Base-by-base conservation (phyloP, 2,797 vertebrate genomes). In the Anableps anableps region DNA sequence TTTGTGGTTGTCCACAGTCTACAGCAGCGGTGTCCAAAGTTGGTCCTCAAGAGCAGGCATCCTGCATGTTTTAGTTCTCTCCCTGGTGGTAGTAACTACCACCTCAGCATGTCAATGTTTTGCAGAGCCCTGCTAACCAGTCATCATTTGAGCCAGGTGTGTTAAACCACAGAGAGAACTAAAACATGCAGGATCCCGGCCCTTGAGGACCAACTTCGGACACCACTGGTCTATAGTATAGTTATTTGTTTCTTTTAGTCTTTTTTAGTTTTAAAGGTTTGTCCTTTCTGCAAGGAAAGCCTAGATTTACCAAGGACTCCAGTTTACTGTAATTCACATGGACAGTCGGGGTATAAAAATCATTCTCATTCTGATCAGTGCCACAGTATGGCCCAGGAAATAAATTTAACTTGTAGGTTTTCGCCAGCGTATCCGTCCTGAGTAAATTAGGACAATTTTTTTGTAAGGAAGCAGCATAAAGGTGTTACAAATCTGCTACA, bases 401-500 rank as follows among this genome's bases (percentile, higher is more conserved):
- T 68, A 3, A 64, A 77, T 75, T 72, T 21, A 64, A 64, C 31
- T 36, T 43, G 10, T 43, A 70, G 64, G 7, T n/a, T 43, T 64
- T n/a, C 5, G 13, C 23, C 23, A n/a, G 5, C 13, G 41, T 70
- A 70, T 43, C 38, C 11, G 2, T 43, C 38, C 23, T 43, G 38
- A 70, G 23, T n/a, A 81, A 80, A 87, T 34, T 64, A 21, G 38
- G 78, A 19, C 64, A 78, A 36, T 82, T 82, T 86, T 62, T 73
- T 83, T 68, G 74, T 14, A 68, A 74, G 77, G 47, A 89, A 93
- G 85, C 50, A 51, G 60, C 73, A 73, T 88, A 77, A 74, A 88
- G 92, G 78, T 85, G 87, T 88, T 85, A 82, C 88, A 91, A 88
- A 91, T 89, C 81, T 80, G 72, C 83, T 80, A 77, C 80, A 75